These are phyloP conservation scores for Enteromius afrohamiltoni DNA, from an alignment of 2,797 vertebrate species.

Conservation along the genomic window DNA sequence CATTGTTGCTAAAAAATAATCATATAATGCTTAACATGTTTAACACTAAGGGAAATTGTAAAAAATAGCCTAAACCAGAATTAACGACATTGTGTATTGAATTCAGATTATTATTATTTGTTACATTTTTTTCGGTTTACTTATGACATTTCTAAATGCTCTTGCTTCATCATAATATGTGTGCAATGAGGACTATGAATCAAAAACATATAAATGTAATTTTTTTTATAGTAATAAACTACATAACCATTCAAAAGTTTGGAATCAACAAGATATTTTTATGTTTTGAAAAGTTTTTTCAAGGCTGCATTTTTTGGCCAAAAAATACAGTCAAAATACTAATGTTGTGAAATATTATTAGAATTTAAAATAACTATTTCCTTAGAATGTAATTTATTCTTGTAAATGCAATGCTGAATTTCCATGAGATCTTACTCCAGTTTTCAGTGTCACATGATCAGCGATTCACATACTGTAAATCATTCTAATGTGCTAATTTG, in stretches of 20 bases:
- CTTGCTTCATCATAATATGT: background rate
- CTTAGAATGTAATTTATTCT: background rate
- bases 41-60: background rate
- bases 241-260: background rate
- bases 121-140: background rate
- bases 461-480: background rate
- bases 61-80: background rate
- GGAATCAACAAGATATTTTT: background rate
- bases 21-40: background rate
- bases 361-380: background rate
- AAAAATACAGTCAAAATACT: background rate
- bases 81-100: background rate
- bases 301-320: background rate
- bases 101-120: background rate
- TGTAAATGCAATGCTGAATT: background rate
- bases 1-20: background rate
- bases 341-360: background rate
- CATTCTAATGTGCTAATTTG: background rate
- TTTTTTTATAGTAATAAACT: background rate
- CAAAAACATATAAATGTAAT: background rate
- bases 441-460: background rate
- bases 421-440: background rate
- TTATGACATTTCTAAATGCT: background rate
- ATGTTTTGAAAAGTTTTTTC: background rate
- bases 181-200: background rate